Percentiles rank a stretch among this genome's conserved stretches.
These are phyloP conservation scores for Leuciscus waleckii DNA, from an alignment of 2,797 vertebrate species.

Conservation along the genomic window DNA sequence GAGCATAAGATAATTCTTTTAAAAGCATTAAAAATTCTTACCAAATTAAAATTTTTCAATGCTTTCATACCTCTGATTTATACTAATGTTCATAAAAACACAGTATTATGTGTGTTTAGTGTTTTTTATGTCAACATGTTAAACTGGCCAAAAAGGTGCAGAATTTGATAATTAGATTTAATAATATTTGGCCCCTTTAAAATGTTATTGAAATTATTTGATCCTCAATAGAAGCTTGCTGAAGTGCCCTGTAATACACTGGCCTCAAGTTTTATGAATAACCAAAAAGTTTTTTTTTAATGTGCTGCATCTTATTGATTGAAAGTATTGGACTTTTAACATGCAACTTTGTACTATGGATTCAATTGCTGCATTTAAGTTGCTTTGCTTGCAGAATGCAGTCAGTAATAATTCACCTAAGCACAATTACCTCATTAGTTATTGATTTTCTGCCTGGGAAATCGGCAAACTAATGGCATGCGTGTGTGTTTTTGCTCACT, in stretches of 20 bases:
- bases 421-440: conserved; percentile 16
- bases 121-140: not conserved
- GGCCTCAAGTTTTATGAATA: conserved; percentile 9
- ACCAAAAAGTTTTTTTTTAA: not conserved
- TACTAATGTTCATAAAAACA: not conserved
- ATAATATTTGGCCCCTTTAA: not conserved
- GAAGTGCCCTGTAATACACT: conserved; percentile 5
- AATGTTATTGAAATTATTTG: not conserved
- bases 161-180: not conserved
- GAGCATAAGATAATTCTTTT: not conserved
- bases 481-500: conserved; percentile 59
- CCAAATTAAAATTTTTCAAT: not conserved
- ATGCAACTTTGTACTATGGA: not conserved
- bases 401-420: not conserved
- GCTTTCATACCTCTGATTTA: not conserved
- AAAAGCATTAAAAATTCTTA: not conserved
- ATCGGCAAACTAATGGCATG: conserved; percentile 52
- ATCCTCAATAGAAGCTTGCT: not conserved
- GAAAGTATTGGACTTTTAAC: conserved; percentile 6
- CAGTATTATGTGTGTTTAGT: not conserved
- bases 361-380: not conserved
- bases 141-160: not conserved
- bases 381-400: conserved; percentile 28
- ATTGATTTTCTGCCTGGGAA: conserved; percentile 34
- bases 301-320: not conserved